These are phyloP conservation scores for Ceratotherium simum DNA, from an alignment of 2,113 vertebrate genomes.

Conservation along the genomic window DNA sequence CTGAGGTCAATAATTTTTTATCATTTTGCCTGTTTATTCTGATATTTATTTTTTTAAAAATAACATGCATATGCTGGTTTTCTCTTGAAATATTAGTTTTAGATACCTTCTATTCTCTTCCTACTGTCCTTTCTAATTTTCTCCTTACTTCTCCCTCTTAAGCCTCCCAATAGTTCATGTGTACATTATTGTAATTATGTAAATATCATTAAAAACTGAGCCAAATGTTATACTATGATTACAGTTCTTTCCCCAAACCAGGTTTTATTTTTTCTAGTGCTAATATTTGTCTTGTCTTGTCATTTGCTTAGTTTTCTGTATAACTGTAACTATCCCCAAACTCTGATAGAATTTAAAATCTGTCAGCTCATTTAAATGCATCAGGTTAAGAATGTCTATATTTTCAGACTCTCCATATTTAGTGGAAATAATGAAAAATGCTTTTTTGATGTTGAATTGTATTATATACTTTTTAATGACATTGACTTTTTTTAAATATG, in stretches of 20 bases:
- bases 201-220: slow-evolving; percentile 5
- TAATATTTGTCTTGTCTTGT: slow-evolving; percentile 4
- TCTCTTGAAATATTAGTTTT: slow-evolving; percentile 39
- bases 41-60: not conserved
- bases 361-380: not conserved
- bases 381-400: not conserved
- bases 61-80: not conserved
- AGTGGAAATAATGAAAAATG: slow-evolving; percentile 38
- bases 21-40: not conserved
- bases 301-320: not conserved
- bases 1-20: slow-evolving; percentile 26
- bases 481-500: not conserved
- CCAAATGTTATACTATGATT: not conserved
- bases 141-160: not conserved
- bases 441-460: slow-evolving; percentile 10
- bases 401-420: slow-evolving; percentile 1
- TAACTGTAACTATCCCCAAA: not conserved
- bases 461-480: slow-evolving; percentile 36
- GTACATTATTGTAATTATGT: slow-evolving; percentile 28
- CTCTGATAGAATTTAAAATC: not conserved
- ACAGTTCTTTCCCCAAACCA: not conserved
- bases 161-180: not conserved
- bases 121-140: not conserved
- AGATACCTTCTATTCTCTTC: not conserved
- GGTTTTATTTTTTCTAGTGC: slow-evolving; percentile 20